Base-by-base conservation (phyloP, 2,797 vertebrate genomes). In the Gastrophryne carolinensis region DNA sequence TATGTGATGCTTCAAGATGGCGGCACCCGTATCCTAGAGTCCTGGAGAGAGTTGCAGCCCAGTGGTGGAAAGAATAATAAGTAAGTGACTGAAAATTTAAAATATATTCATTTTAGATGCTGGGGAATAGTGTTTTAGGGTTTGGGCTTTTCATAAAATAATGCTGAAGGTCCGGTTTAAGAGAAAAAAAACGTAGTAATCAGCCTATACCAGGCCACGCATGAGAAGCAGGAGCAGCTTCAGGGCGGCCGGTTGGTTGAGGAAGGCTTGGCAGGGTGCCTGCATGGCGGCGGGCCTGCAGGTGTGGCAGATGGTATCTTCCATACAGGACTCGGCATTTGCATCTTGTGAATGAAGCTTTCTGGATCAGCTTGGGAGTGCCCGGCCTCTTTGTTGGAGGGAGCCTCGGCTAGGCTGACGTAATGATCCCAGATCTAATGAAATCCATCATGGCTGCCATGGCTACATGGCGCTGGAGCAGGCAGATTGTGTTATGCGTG, bases 291-390 rank as follows among this genome's bases (percentile, higher is more conserved):
- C 6, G 11, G 5, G 53, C 30, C 10, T 44, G 64, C 73, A 61
- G 73, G 73, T 75, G 73, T 75, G 63, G 64, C 63, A 75, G 64
- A 68, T 68, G 63, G 53, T 32, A 67, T 67, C 39, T n/a, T 67
- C 35, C 27, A 30, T 37, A 44, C 53, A 66, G 58, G 64, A 61
- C 39, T 29, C 52, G 52, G 29, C 63, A 75, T 75, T 75, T 68
- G 54, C 73, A 75, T 68, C 54, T 60, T 41, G 35, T 67, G 73
- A 75, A 75, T 67, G 53, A 35, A 15, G 8, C 17, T 4, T 29
- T 67, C 53, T 52, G 11, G 29, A 23, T 30, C 29, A 53, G 47
- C 26, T 63, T 2, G 63, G 50, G 37, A 37, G 50, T 53, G n/a
- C 47, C 44, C 52, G 23, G 41, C 19, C 30, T 62, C 61, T 73